Base-by-base conservation (phyloP, 2,797 vertebrate species). In the Chelon auratus region DNA sequence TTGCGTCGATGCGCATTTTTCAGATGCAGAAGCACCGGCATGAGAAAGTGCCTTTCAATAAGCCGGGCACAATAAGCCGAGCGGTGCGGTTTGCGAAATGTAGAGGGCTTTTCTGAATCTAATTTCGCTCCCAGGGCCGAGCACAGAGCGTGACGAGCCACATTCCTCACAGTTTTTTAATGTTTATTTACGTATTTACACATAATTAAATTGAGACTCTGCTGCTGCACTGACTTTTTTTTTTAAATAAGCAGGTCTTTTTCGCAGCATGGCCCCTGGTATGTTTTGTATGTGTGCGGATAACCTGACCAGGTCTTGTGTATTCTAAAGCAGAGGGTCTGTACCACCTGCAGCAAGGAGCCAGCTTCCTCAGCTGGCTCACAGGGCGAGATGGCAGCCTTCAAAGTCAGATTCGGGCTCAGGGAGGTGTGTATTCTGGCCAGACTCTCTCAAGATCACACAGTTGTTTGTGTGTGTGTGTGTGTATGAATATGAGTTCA, bases 371-470 rank as follows among this genome's bases (percentile, higher is more conserved):
- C 62, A 68, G 80, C 74, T 10, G 54, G 63, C 68, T 79, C 71
- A 33, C 30, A 43, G 63, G 51, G 65, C 14, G 57, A 9, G 60
- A 68, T 15, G 48, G 72, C 56, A 24, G 64, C 68, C 78, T 88
- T 92, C 86, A 90, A 91, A 90, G 80, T 24, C 68, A 26, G 65
- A 51, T 57, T 55, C 22, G 1, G 71, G 45, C 69, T 51, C 12
- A 48, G 59, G 22, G 86, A 72, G 68, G 65, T 20, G 60, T 78
- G 61, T 39, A 24, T 70, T 75, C 75, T 68, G 74, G 60, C 74
- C 76, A 36, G 65, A 74, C 75, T 76, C 83, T 78, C 73, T 77
- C 73, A 72, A 81, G 63, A 88, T 88, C 88, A 82, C 76, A 88
- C 64, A 68, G 62, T 75, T 86, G 83, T 87, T 67, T 85, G 75